Base-by-base conservation (phyloP, 2,113 vertebrate genomes). In the Boulengeromyrus knoepffleri region DNA sequence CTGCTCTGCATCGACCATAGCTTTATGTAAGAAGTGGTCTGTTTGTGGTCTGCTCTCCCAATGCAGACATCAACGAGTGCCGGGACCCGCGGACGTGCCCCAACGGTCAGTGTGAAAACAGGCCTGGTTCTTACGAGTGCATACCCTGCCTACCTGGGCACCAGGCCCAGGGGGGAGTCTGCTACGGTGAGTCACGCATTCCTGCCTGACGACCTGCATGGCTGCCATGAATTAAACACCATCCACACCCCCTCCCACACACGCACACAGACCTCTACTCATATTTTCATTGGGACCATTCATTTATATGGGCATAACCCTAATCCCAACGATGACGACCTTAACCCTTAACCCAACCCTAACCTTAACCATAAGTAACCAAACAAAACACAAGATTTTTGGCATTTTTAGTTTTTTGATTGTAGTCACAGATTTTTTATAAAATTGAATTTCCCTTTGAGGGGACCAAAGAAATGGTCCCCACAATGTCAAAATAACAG, bases 31-130 rank as follows among this genome's bases (percentile, higher is more conserved):
- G 70, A 17, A 19, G 70, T 5, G 36, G 12, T 17, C 1, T 77
- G 31, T 31, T 17, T 77, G 70, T 77, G 70, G n/a, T 85, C 74
- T 1, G 42, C 9, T 84, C 36, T 80, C 62, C 89, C 53, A 0
- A 90, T 93, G 3, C 92, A 98, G 97, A 98, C 90, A 94, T 98
- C 24, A 96, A 98, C 53, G 97, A 98, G 92, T 98, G 97, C 92
- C 93, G 95, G 89, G 96, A 96, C 52, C 96, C 96, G 0, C 91
- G 94, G 84, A 92, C 94, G 13, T 98, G 97, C 90, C 96, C 97
- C 0, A 94, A 93, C 2, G 95, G 96, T 91, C 95, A 96, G 91
- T 98, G 97, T 95, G 97, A 97, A 92, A 98, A 98, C 95, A 97
- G 95, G 1, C 94, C 94, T 0, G 97, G 97, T 53, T 97, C 96